Evolutionary conservation across 2,797 vertebrate species (phyloP).

Genomic region (Sternotherus odoratus): DNA sequence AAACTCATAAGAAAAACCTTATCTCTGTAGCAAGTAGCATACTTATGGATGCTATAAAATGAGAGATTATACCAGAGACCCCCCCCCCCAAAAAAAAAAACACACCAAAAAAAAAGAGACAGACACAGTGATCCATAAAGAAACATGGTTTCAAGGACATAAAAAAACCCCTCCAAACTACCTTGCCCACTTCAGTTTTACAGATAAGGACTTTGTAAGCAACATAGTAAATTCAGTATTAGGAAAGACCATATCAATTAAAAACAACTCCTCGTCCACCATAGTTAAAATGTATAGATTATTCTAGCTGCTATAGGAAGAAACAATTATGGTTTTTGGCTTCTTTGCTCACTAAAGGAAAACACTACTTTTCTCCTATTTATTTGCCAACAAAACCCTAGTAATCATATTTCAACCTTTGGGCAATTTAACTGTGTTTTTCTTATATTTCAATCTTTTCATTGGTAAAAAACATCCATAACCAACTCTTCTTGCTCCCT

Average conservation of each 20-base stretch:
- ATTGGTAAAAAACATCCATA: not conserved
- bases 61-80: not conserved
- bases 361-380: not conserved
- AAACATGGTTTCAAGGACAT: not conserved
- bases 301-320: not conserved
- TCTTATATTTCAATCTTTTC: not conserved
- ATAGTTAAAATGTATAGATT: not conserved
- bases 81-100: no score
- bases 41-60: not conserved
- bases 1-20: not conserved
- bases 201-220: not conserved
- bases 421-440: not conserved
- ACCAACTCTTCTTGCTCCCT: not conserved
- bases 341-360: not conserved
- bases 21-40: not conserved
- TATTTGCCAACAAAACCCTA: not conserved
- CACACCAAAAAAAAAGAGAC: not conserved
- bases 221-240: not conserved
- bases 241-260: not conserved
- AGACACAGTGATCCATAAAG: not conserved
- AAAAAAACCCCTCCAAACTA: not conserved
- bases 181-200: not conserved
- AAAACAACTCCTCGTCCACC: not conserved
- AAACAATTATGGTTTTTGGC: not conserved
- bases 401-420: rapidly evolving